These are phyloP conservation scores for Magallana angulata DNA, from an alignment of 1,140 invertebrate species.

Conservation along the genomic window DNA sequence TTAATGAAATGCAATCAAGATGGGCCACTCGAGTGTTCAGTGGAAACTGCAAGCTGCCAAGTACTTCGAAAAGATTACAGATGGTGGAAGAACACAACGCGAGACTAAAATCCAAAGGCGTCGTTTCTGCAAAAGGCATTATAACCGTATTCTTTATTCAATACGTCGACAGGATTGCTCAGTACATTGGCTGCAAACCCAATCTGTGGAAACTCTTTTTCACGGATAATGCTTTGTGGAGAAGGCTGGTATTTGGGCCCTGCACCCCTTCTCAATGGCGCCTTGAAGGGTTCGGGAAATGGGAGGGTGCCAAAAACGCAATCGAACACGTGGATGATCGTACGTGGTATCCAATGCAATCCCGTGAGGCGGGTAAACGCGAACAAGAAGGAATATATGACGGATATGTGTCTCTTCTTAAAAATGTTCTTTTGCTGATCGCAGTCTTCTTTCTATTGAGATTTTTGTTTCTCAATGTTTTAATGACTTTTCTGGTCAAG, in stretches of 20 bases:
- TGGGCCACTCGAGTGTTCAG: slow-evolving; percentile 70
- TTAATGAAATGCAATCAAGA: slow-evolving; percentile 80
- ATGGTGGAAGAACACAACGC: slow-evolving; percentile 49
- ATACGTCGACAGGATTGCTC: slow-evolving; percentile 59
- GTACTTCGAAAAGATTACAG: slow-evolving; percentile 23
- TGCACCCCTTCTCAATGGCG: slow-evolving; percentile 80
- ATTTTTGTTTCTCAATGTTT: slow-evolving; percentile 48
- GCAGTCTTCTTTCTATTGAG: slow-evolving; percentile 23
- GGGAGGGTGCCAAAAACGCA: slow-evolving; percentile 78
- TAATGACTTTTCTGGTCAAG: slow-evolving; percentile 43
- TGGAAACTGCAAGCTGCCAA: slow-evolving; percentile 52
- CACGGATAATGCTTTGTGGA: slow-evolving; percentile 55
- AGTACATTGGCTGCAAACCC: slow-evolving; percentile 59
- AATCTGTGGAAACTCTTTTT: slow-evolving; percentile 60
- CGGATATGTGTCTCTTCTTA: slow-evolving; percentile 61
- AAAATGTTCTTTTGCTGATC: slow-evolving; percentile 42
- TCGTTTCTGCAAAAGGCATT: slow-evolving; percentile 58
- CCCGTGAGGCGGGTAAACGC: slow-evolving; percentile 54
- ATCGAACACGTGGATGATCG: slow-evolving; percentile 67
- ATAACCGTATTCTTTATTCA: slow-evolving; percentile 61
- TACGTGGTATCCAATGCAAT: slow-evolving; percentile 59
- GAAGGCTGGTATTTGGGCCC: slow-evolving; percentile 71
- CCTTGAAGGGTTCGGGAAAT: slow-evolving; percentile 77
- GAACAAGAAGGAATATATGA: slow-evolving; percentile 62
- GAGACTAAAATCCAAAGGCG: slow-evolving; percentile 54